These are phyloP conservation scores for Caenorhabditis panamensis DNA, from an alignment of 2,888 invertebrate genomes.

Conservation along the genomic window DNA sequence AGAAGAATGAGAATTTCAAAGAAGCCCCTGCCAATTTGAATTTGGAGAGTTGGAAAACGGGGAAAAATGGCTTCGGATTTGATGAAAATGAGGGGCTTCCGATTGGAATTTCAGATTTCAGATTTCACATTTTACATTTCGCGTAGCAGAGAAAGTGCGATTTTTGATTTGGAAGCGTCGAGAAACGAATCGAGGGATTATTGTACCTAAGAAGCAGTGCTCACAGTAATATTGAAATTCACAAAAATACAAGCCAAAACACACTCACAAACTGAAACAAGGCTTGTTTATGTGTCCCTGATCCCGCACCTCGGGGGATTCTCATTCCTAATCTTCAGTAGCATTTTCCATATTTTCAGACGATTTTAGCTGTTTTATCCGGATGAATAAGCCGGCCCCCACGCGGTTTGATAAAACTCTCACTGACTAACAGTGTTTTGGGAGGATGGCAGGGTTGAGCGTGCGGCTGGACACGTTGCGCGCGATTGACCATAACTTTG, in stretches of 20 bases:
- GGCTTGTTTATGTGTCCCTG: neutral
- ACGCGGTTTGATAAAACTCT: neutral
- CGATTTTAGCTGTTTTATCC: conserved; percentile 2
- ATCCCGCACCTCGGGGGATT: neutral
- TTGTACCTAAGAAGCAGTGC: too few species aligned
- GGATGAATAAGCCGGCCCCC: neutral
- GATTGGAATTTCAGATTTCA: conserved; percentile 5
- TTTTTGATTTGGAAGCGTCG: neutral
- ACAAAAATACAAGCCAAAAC: too few species aligned
- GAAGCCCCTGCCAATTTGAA: neutral
- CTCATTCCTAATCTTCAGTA: neutral
- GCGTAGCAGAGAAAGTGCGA: neutral
- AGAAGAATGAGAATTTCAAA: too few species aligned
- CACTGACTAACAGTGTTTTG: neutral
- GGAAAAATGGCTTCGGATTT: conserved; percentile 9
- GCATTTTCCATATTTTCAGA: conserved; percentile 1
- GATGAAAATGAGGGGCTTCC: conserved; percentile 2
- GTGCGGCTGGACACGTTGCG: too few species aligned
- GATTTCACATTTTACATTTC: too few species aligned
- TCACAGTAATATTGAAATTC: too few species aligned
- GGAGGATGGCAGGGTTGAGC: too few species aligned
- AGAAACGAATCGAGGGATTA: neutral
- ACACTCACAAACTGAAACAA: neutral
- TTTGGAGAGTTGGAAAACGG: neutral
- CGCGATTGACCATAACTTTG: too few species aligned